These are phyloP conservation scores for Nysson spinosus DNA, from an alignment of 2,888 invertebrate species.

Conservation along the genomic window DNA sequence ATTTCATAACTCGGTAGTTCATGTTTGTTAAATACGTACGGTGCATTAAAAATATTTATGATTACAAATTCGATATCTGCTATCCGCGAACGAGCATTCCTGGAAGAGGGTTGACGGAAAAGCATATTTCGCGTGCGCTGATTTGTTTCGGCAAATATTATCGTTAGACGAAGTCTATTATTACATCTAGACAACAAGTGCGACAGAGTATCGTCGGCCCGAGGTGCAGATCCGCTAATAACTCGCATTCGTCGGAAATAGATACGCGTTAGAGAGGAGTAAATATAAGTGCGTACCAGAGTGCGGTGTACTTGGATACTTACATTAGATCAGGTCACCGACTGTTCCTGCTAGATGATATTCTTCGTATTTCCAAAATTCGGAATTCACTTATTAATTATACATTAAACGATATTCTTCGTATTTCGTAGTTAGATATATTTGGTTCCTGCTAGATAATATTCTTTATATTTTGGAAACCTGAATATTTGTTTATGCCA, in stretches of 20 bases:
- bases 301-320: slow-evolving; percentile 38
- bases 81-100: neutral
- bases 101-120: slow-evolving; percentile 11
- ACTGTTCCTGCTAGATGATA: slow-evolving; percentile 19
- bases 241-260: slow-evolving; percentile 58
- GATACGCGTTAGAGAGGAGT: slow-evolving; percentile 42
- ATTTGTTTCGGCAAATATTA: slow-evolving; percentile 54
- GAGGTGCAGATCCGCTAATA: slow-evolving; percentile 58
- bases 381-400: neutral
- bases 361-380: neutral
- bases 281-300: slow-evolving; percentile 37
- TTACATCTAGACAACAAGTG: slow-evolving; percentile 59
- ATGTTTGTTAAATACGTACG: no score
- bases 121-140: slow-evolving; percentile 18
- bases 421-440: no score
- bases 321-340: slow-evolving; percentile 42
- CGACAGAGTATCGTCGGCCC: slow-evolving; percentile 45
- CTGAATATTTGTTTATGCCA: no score
- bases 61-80: no score
- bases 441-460: no score
- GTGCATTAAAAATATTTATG: no score
- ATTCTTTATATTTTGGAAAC: no score
- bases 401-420: no score
- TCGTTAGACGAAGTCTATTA: slow-evolving; percentile 57
- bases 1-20: no score